Evolutionary conservation across 2,113 vertebrate genomes (phyloP).

Genomic region (Corvus hawaiiensis): DNA sequence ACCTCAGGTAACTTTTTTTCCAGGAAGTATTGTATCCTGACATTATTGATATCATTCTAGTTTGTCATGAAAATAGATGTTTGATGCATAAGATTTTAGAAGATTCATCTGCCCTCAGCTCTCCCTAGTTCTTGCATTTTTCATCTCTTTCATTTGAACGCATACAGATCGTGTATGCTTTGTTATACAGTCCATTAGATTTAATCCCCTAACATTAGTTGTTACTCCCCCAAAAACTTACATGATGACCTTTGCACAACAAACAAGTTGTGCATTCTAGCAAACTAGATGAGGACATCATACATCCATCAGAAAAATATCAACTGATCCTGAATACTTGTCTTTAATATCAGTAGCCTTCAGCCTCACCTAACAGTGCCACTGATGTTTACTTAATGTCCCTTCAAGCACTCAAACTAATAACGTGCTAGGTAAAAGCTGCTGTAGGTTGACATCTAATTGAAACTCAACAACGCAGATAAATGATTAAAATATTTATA

Average conservation of each 20-base stretch:
- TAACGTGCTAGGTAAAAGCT: conserved; percentile 1
- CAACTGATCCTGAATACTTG: conserved; percentile 14
- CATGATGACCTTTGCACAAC: neutral
- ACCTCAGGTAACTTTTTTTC: neutral
- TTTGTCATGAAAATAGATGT: neutral
- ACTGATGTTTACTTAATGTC: conserved; percentile 1
- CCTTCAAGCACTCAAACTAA: conserved; percentile 13
- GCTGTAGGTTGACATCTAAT: neutral
- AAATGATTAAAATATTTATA: conserved; percentile 63
- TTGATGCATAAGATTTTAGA: neutral
- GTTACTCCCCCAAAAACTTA: neutral
- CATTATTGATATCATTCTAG: neutral
- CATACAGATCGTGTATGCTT: accelerated
- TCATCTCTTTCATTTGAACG: neutral
- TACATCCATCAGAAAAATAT: neutral
- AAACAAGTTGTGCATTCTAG: neutral
- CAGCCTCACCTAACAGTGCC: neutral
- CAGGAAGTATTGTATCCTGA: neutral
- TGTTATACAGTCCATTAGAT: neutral
- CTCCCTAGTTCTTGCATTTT: neutral
- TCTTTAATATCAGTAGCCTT: neutral
- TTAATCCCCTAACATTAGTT: neutral
- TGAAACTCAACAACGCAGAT: conserved; percentile 8
- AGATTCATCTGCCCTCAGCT: neutral
- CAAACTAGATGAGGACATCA: neutral